Conservation (phyloP, 1,140 invertebrate species). For the Laupala kohalensis region DNA sequence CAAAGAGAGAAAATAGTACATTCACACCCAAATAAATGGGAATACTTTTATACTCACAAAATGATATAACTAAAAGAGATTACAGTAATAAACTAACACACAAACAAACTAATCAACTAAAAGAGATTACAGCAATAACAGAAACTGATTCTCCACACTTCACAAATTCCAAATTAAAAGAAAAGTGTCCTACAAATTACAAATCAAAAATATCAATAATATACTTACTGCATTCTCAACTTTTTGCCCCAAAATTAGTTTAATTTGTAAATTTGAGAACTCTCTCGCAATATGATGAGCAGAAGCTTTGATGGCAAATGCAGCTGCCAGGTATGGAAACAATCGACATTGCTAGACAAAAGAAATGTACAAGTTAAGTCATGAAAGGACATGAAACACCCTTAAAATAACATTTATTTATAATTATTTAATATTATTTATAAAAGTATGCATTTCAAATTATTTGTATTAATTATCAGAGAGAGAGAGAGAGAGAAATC, state of each 20-base stretch:
- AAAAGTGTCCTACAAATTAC: too few species aligned
- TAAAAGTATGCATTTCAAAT: neutral
- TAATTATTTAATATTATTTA: conserved; percentile 9
- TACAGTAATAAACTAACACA: too few species aligned
- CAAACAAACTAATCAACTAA: too few species aligned
- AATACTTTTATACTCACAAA: too few species aligned
- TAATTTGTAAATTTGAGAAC: neutral
- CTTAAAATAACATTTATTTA: conserved; percentile 5
- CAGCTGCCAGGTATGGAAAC: conserved; percentile 63
- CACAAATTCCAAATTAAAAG: too few species aligned
- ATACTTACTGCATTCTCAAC: conserved; percentile 5
- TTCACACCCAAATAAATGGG: too few species aligned
- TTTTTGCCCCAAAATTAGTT: neutral
- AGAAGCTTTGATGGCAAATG: conserved; percentile 55
- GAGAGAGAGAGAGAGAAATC: neutral
- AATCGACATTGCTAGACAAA: conserved; percentile 61
- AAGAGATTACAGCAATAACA: too few species aligned
- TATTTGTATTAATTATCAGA: conserved; percentile 11
- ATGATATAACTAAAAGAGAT: too few species aligned
- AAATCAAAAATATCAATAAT: too few species aligned
- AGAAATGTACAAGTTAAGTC: conserved; percentile 2
- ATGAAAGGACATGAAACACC: too few species aligned
- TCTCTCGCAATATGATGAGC: conserved; percentile 39
- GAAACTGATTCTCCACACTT: too few species aligned
- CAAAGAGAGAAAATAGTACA: too few species aligned